Base-by-base conservation (phyloP, 2,113 vertebrate genomes). In the Lasiurus cinereus region DNA sequence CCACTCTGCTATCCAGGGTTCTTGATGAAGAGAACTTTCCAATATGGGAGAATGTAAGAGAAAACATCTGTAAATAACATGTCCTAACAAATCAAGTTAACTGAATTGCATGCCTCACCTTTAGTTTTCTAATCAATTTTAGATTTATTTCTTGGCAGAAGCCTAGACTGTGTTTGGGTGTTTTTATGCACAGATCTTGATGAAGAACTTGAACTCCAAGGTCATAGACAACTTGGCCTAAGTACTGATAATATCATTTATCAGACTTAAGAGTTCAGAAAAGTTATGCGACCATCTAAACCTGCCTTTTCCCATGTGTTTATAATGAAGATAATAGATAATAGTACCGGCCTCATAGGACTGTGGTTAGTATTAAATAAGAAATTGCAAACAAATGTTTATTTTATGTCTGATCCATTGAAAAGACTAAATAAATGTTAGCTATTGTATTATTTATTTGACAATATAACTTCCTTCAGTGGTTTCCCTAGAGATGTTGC, bases 231-330 rank as follows among this genome's bases (percentile, higher is more conserved):
- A 77, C 5, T 83, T 90, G 80, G 2, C 18, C 22, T 83, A 94
- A 76, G 62, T 94, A 19, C 5, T 83, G 64, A 93, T 83, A 91
- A 83, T 93, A 86, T 56, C 52, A 67, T 43, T 80, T 88, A 95
- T 67, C 22, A 62, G 33, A n/a, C n/a, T 92, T 93, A 72, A 54
- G 21, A 82, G 62, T 88, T 96, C 67, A 62, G 50, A 5, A 93
- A 90, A 46, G 2, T 73, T 79, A 27, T 10, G 22, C 36, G 93
- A 72, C 66, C n/a, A 85, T 83, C 33, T 67, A 93, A 77, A 59
- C n/a, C 43, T 86, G n/a, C 5, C 92, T 91, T 92, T 92, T 31
- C 14, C 88, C 64, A 84, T 92, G 9, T 62, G 27, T 50, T 10
- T 43, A 14, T 90, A 88, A 56, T 18, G 54, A 18, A 93, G n/a